These are phyloP conservation scores for Spongia lamella DNA, from an alignment of 37 sponge, comb jelly and placozoan species.

Conservation along the genomic window DNA sequence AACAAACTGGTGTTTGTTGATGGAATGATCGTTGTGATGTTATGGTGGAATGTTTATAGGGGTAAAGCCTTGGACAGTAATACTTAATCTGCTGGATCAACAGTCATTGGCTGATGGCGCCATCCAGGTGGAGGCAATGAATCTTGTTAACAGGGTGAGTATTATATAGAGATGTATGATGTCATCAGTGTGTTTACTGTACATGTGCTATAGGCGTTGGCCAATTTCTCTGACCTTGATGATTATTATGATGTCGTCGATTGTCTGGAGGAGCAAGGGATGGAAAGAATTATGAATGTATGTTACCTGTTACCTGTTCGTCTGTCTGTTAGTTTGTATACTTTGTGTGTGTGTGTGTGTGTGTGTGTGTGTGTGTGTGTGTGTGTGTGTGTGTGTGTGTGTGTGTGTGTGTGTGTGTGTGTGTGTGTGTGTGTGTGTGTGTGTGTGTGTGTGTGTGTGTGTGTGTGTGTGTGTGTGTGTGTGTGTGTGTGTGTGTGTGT, in stretches of 20 bases:
- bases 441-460: too few species aligned
- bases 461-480: too few species aligned
- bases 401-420: too few species aligned
- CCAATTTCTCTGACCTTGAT: slow-evolving; percentile 69
- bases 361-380: too few species aligned
- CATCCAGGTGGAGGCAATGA: slow-evolving; percentile 71
- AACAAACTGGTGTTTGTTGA: too few species aligned
- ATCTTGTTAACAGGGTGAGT: slow-evolving; percentile 76
- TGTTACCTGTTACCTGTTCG: slow-evolving; percentile 2
- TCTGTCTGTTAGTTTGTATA: neutral
- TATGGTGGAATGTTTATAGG: too few species aligned
- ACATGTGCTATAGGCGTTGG: slow-evolving; percentile 63
- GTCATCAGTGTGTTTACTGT: neutral
- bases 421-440: too few species aligned
- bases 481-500: too few species aligned
- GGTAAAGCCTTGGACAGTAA: slow-evolving; percentile 45
- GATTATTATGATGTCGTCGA: slow-evolving; percentile 90
- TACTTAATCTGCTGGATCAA: slow-evolving; percentile 47
- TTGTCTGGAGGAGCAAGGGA: slow-evolving; percentile 75
- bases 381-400: too few species aligned
- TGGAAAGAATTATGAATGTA: slow-evolving; percentile 79
- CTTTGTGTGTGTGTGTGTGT: too few species aligned
- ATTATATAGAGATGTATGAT: neutral
- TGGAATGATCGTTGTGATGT: too few species aligned
- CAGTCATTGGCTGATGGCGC: slow-evolving; percentile 60